Evolutionary conservation across 2,797 vertebrate genomes (phyloP).

Genomic region (Austrolebias charrua): DNA sequence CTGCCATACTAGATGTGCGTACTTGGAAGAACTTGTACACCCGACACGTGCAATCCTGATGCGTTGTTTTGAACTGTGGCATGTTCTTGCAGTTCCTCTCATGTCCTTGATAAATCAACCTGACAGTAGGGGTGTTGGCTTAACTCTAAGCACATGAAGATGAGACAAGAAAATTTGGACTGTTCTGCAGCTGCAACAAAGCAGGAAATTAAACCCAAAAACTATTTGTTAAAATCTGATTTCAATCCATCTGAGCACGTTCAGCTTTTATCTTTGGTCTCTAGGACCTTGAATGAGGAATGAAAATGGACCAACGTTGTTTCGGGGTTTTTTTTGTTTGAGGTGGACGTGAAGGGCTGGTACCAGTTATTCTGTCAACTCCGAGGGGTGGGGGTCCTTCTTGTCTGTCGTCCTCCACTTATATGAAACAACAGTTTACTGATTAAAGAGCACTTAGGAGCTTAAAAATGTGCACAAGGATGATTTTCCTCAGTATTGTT

Average conservation of each 20-base stretch:
- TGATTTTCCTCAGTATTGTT: conserved; percentile 4
- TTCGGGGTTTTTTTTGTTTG: conserved; percentile 39
- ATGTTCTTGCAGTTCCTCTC: conserved; percentile 42
- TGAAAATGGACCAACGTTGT: conserved; percentile 24
- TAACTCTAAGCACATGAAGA: conserved; percentile 16
- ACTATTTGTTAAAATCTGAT: background rate
- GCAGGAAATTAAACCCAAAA: conserved; percentile 2
- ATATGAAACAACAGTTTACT: conserved; percentile 26
- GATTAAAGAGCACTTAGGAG: conserved; percentile 13
- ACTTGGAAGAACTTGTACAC: conserved; percentile 55
- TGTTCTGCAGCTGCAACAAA: background rate
- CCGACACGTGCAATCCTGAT: conserved; percentile 39
- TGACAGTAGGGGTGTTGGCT: conserved; percentile 45
- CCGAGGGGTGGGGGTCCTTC: conserved; percentile 12
- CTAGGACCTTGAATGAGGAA: no score
- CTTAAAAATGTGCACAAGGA: conserved; percentile 4
- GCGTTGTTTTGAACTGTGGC: conserved; percentile 62
- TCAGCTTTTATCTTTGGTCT: no score
- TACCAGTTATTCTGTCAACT: conserved; percentile 18
- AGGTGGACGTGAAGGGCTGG: conserved; percentile 36
- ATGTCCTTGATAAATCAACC: conserved; percentile 50
- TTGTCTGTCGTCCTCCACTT: conserved; percentile 9
- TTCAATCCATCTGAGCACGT: background rate
- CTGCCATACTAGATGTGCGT: conserved; percentile 56
- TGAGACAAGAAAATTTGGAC: background rate